A percentile compares a stretch with the other conserved stretches of the same genome.
phyloP scores from a whole-genome alignment of 2,888 invertebrate genomes.

The Drosophila phalerata region DNA sequence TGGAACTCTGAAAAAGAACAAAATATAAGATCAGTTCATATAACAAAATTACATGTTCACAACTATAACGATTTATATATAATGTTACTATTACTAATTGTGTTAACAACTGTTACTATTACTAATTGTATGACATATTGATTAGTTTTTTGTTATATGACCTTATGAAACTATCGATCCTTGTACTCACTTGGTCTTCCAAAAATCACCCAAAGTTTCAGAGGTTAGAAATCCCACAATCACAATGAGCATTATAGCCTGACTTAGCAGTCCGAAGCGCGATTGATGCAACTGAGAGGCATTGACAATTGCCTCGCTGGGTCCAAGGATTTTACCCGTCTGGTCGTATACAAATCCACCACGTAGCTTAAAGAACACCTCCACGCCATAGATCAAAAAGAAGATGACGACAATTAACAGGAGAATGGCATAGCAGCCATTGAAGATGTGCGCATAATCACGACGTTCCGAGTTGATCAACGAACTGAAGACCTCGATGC shows the following conservation, averaged over 20 bases:
- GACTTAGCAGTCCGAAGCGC: slow-evolving; percentile 93
- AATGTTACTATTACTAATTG: no score
- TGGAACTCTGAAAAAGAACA: slow-evolving; percentile 88
- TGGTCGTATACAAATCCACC: slow-evolving; percentile 93
- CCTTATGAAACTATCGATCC: no score
- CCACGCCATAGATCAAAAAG: slow-evolving; percentile 97
- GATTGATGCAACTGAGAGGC: slow-evolving; percentile 96
- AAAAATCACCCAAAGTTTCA: slow-evolving; percentile 95
- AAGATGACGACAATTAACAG: slow-evolving; percentile 95
- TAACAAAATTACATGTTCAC: no score
- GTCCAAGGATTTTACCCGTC: slow-evolving; percentile 88
- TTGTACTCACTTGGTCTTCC: slow-evolving; percentile 94
- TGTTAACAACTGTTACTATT: no score
- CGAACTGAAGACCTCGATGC: slow-evolving; percentile 88
- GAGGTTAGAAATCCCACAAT: slow-evolving; percentile 95
- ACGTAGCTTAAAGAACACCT: slow-evolving; percentile 96
- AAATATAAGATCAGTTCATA: no score
- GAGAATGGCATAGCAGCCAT: slow-evolving; percentile 96
- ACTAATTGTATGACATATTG: no score
- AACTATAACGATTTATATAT: no score
- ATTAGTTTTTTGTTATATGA: no score
- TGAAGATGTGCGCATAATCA: slow-evolving; percentile 93
- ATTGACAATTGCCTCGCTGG: slow-evolving; percentile 88
- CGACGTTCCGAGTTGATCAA: slow-evolving; percentile 83
- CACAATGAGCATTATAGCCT: slow-evolving; percentile 95